Percentiles rank a stretch among this genome's conserved stretches.
phyloP scores from a whole-genome alignment of 2,797 vertebrate genomes.

The Sebastes matsubarae region DNA sequence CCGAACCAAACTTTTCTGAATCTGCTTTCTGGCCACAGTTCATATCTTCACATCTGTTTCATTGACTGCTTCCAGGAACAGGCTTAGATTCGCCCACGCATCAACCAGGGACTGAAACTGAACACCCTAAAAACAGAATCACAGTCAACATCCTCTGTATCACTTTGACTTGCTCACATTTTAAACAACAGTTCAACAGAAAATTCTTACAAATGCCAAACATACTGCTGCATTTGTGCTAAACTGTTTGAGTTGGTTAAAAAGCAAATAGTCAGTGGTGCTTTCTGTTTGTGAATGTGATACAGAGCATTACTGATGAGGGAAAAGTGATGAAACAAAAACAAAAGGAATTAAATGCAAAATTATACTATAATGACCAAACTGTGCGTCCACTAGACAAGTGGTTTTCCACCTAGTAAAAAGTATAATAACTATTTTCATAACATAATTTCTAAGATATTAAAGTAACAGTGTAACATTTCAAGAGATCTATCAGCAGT shows the following conservation, averaged over 20 bases:
- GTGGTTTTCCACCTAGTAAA: too few relatives aligned
- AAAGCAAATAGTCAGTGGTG: background rate
- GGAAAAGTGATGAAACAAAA: background rate
- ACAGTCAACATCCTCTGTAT: background rate
- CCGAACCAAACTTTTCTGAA: too few relatives aligned
- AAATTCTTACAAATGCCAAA: background rate
- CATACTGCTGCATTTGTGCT: background rate
- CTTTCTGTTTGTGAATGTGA: background rate
- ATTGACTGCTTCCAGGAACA: conserved; percentile 4
- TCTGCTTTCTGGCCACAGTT: background rate
- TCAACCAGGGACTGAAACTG: background rate
- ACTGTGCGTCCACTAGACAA: too few relatives aligned
- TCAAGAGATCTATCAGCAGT: background rate
- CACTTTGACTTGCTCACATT: background rate
- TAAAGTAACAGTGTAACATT: too few relatives aligned
- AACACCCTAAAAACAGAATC: background rate
- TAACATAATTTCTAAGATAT: too few relatives aligned
- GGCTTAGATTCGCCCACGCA: background rate
- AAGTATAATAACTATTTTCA: too few relatives aligned
- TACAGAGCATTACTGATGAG: background rate
- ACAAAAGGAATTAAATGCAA: background rate
- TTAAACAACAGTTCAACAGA: background rate
- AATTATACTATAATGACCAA: too few relatives aligned
- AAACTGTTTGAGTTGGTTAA: background rate
- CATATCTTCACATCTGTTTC: background rate